Percentiles rank a stretch among this genome's conserved stretches.
Evolutionary conservation across 1,140 invertebrate genomes (phyloP).

Genomic region (Drosophila sproati): DNA sequence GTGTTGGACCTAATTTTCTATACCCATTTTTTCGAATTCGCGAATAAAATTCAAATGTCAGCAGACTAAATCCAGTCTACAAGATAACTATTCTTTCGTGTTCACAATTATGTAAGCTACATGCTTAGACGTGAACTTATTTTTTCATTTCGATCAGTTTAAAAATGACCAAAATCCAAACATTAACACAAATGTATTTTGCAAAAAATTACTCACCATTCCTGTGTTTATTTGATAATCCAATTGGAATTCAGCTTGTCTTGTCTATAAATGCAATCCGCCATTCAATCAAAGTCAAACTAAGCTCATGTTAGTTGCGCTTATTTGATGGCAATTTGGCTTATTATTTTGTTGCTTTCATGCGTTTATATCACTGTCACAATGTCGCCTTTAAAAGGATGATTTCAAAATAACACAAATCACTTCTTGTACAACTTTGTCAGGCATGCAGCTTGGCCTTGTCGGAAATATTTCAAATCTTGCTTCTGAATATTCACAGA

Average conservation of each 20-base stretch:
- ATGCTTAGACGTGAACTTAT: too few species aligned
- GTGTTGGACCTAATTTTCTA: too few species aligned
- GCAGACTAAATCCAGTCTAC: too few species aligned
- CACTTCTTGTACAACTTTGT: constrained; percentile 23
- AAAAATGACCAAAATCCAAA: neutral
- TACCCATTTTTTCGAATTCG: too few species aligned
- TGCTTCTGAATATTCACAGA: constrained; percentile 1
- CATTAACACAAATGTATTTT: neutral
- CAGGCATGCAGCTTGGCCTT: constrained; percentile 1
- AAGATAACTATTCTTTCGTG: too few species aligned
- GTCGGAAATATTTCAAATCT: constrained; percentile 23
- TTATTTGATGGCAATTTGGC: constrained; percentile 17
- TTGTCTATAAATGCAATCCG: neutral
- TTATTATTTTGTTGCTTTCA: constrained; percentile 33
- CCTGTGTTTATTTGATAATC: constrained; percentile 15
- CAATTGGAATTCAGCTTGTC: constrained; percentile 21
- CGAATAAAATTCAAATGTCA: too few species aligned
- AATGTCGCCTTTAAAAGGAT: constrained; percentile 31
- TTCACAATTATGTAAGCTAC: too few species aligned
- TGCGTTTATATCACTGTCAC: constrained; percentile 51
- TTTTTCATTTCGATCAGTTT: too few species aligned
- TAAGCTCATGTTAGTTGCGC: neutral
- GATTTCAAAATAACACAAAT: constrained; percentile 18
- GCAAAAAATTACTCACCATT: constrained; percentile 5
- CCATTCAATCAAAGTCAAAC: constrained; percentile 26